A percentile compares a stretch with the other conserved stretches of the same genome.
Conservation (phyloP, 1,140 invertebrate genomes). For the Rhizoglyphus robini region DNA sequence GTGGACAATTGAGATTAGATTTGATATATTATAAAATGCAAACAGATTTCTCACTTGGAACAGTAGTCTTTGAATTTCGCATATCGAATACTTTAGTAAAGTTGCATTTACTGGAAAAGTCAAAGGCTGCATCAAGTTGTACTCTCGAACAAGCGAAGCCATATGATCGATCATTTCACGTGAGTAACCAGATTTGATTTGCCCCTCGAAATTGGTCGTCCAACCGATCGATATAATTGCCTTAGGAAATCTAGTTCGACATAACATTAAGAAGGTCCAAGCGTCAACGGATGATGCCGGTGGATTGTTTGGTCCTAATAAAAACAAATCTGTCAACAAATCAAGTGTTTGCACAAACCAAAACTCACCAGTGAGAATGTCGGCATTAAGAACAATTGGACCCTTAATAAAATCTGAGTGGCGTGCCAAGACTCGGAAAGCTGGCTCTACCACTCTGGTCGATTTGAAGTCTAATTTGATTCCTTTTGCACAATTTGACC, state of each 20-base stretch:
- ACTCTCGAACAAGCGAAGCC: constrained; percentile 46
- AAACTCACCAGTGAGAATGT: constrained; percentile 49
- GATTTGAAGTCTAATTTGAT: constrained; percentile 79
- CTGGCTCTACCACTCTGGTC: constrained; percentile 45
- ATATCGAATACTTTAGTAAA: constrained; percentile 47
- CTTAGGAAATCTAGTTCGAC: constrained; percentile 45
- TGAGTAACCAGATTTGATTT: constrained; percentile 40
- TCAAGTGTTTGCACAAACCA: not conserved
- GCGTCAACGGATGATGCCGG: constrained; percentile 48
- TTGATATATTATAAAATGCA: not conserved
- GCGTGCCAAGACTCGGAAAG: constrained; percentile 23
- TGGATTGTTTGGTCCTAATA: constrained; percentile 50
- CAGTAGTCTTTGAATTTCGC: constrained; percentile 28
- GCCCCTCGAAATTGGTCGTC: constrained; percentile 47
- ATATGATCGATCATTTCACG: constrained; percentile 53
- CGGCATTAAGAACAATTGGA: constrained; percentile 76
- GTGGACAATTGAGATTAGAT: not conserved
- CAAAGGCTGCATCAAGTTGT: constrained; percentile 46
- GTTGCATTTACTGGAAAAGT: constrained; percentile 69
- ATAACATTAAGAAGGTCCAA: constrained; percentile 45
- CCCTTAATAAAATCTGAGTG: constrained; percentile 24
- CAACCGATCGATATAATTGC: constrained; percentile 67
- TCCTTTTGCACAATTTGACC: constrained; percentile 45
- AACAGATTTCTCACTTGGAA: constrained; percentile 25
- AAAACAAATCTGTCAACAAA: not conserved